These are phyloP conservation scores for Anastrepha obliqua DNA, from an alignment of 1,140 invertebrate species.

Conservation along the genomic window DNA sequence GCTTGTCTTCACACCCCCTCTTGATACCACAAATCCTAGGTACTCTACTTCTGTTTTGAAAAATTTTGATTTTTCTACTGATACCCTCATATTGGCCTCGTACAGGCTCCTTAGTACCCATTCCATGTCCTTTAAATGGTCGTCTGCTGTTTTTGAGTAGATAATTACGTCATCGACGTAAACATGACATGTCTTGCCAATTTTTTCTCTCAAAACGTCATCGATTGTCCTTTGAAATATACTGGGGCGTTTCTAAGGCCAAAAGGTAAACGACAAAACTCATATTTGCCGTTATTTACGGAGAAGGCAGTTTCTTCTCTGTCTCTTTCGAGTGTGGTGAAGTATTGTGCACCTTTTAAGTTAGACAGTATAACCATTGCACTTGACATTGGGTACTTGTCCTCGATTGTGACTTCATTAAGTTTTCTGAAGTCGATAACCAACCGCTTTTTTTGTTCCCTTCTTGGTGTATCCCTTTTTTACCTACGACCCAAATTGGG, in stretches of 20 bases:
- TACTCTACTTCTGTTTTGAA: slow-evolving; percentile 62
- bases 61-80: slow-evolving; percentile 74
- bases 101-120: slow-evolving; percentile 62
- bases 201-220: slow-evolving; percentile 54
- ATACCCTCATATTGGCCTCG: slow-evolving; percentile 73
- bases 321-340: neutral
- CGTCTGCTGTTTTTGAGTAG: slow-evolving; percentile 46
- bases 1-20: slow-evolving; percentile 57
- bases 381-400: too few relatives aligned
- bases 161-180: slow-evolving; percentile 56
- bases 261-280: neutral
- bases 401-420: too few relatives aligned
- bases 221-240: slow-evolving; percentile 41
- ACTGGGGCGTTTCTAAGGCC: neutral
- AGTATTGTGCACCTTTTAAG: too few relatives aligned
- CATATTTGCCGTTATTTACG: neutral
- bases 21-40: slow-evolving; percentile 56
- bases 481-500: neutral
- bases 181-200: slow-evolving; percentile 56
- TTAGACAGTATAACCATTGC: too few relatives aligned
- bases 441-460: too few relatives aligned
- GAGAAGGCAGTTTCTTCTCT: slow-evolving; percentile 38
- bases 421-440: too few relatives aligned
- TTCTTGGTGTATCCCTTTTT: neutral
- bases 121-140: slow-evolving; percentile 51